These are phyloP conservation scores for Sebastiscus tertius DNA, from an alignment of 2,797 vertebrate genomes.

Conservation along the genomic window DNA sequence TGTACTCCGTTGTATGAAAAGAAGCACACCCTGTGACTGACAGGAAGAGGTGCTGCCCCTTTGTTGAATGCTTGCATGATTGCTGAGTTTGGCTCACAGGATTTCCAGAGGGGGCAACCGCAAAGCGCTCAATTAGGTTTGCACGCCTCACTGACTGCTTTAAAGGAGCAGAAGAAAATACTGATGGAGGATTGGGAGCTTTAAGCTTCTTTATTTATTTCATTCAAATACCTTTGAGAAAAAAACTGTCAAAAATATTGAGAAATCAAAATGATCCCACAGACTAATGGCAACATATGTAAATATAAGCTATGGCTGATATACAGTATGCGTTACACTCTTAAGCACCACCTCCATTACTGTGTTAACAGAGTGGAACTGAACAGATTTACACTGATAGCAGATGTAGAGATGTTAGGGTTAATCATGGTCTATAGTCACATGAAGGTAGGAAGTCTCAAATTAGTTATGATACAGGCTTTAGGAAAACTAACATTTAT, in stretches of 20 bases:
- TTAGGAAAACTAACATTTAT: background rate
- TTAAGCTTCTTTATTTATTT: background rate
- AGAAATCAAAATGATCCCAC: background rate
- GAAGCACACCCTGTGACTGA: conserved; percentile 17
- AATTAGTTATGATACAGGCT: background rate
- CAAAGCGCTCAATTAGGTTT: conserved; percentile 16
- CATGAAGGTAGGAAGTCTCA: background rate
- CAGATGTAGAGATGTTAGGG: background rate
- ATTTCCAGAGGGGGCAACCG: conserved; percentile 28
- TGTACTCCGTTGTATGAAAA: background rate
- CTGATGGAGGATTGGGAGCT: background rate
- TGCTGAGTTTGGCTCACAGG: conserved; percentile 24
- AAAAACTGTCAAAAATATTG: background rate
- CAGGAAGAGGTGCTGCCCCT: conserved; percentile 29
- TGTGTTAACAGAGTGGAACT: background rate
- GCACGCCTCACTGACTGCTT: conserved; percentile 26
- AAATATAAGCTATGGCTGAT: background rate
- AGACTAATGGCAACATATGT: background rate
- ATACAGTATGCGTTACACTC: background rate
- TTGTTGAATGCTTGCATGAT: conserved; percentile 20
- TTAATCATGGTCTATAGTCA: background rate
- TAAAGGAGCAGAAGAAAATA: conserved; percentile 10
- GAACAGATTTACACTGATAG: background rate
- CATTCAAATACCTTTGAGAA: background rate
- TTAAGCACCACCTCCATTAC: background rate